Percentiles rank a stretch among this genome's conserved stretches.
phyloP scores from a whole-genome alignment of 2,113 vertebrate genomes.

The Ascaphus truei region DNA sequence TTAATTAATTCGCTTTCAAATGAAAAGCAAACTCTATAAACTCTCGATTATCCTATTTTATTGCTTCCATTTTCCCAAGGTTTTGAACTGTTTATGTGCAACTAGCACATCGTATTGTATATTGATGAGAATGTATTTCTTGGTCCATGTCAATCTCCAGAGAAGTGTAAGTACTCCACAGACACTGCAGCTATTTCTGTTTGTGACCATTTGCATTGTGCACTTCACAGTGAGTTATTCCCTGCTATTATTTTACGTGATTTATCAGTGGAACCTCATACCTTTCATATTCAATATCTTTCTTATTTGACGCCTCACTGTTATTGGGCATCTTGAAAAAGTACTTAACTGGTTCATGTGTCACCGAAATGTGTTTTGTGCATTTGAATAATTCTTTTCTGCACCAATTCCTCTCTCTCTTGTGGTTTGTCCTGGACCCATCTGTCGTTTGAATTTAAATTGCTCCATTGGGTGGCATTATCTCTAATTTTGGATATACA shows the following conservation, averaged over 20 bases:
- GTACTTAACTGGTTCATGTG: not conserved
- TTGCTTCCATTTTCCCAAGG: too few relatives aligned
- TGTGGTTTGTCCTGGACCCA: too few relatives aligned
- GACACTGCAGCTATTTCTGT: not conserved
- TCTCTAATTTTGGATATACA: too few relatives aligned
- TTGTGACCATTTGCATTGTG: not conserved
- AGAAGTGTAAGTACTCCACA: constrained; percentile 2
- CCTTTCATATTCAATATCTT: constrained; percentile 6
- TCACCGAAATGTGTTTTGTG: constrained; percentile 2
- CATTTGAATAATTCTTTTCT: constrained; percentile 26
- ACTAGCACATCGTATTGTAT: too few relatives aligned
- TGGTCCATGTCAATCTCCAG: not conserved
- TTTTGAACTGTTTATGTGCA: too few relatives aligned
- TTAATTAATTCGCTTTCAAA: too few relatives aligned
- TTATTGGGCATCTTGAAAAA: constrained; percentile 10
- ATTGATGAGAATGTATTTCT: not conserved
- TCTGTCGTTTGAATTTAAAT: too few relatives aligned
- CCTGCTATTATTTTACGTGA: constrained; percentile 20
- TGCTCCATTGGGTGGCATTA: too few relatives aligned
- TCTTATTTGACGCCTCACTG: constrained; percentile 18
- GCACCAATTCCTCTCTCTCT: constrained; percentile 5
- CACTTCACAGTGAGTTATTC: not conserved
- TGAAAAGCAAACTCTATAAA: too few relatives aligned
- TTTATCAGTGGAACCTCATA: not conserved
- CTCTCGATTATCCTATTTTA: too few relatives aligned